These are phyloP conservation scores for Acleris cristana DNA, from an alignment of 2,888 invertebrate species.

Conservation along the genomic window DNA sequence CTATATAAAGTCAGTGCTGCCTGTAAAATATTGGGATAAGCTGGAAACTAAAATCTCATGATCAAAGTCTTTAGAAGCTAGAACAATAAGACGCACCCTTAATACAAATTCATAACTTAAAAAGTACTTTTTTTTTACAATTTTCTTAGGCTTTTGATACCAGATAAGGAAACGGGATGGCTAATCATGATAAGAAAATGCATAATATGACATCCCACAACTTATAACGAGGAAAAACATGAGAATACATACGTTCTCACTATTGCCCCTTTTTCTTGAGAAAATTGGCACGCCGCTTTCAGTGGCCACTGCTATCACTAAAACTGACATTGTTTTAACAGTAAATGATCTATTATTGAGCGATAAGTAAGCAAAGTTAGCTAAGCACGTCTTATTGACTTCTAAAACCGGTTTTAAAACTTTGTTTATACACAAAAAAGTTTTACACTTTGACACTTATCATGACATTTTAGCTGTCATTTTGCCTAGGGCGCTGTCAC, in stretches of 20 bases:
- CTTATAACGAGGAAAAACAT: background rate
- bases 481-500: background rate
- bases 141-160: no score
- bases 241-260: constrained; percentile 85
- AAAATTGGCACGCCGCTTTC: constrained; percentile 95
- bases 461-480: background rate
- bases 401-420: background rate
- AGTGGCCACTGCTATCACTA: constrained; percentile 92
- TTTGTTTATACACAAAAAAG: background rate
- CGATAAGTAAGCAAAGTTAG: background rate
- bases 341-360: background rate
- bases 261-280: constrained; percentile 91
- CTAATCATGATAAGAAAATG: no score
- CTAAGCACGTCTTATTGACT: background rate
- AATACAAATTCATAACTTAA: no score
- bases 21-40: no score
- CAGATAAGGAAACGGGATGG: no score
- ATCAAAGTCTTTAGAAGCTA: no score
- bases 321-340: constrained; percentile 86
- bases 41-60: no score
- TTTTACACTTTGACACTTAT: no score
- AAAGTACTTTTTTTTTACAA: no score
- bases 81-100: no score
- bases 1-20: no score
- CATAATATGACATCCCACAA: no score